Percentiles rank a stretch among this genome's conserved stretches.
Conservation (phyloP, 1,140 invertebrate genomes). For the Eumaeus atala region DNA sequence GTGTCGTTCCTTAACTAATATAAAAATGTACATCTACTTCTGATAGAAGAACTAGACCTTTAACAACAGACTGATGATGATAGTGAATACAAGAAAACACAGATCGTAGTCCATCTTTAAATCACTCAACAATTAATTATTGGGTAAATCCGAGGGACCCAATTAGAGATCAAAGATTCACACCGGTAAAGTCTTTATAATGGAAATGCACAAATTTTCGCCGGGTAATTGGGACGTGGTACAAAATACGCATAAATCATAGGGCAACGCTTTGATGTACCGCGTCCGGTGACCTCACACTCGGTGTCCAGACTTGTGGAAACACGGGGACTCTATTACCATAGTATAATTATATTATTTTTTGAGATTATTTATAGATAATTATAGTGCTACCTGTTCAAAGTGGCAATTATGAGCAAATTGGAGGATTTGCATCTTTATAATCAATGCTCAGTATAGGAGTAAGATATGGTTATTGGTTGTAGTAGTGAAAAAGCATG, state of each 20-base stretch:
- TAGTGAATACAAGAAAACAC: conserved; percentile 4
- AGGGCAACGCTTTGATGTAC: conserved; percentile 51
- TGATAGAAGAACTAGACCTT: too few relatives aligned
- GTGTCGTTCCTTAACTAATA: too few relatives aligned
- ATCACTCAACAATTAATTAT: conserved; percentile 45
- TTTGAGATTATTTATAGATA: too few relatives aligned
- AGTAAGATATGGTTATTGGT: too few relatives aligned
- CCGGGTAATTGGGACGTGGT: conserved; percentile 51
- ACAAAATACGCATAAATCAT: conserved; percentile 65
- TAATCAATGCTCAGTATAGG: too few relatives aligned
- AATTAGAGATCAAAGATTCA: conserved; percentile 65
- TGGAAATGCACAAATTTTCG: conserved; percentile 60
- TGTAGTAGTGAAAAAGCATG: too few relatives aligned
- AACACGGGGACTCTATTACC: not conserved
- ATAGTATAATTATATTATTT: too few relatives aligned
- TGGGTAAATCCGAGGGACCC: conserved; percentile 38
- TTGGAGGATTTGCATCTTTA: too few relatives aligned
- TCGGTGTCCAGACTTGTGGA: conserved; percentile 11
- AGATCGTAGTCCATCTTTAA: conserved; percentile 21
- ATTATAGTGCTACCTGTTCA: too few relatives aligned
- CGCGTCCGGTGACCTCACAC: conserved; percentile 58
- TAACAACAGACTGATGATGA: too few relatives aligned
- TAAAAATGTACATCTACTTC: too few relatives aligned
- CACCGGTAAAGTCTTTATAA: conserved; percentile 53
- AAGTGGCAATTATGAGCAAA: too few relatives aligned